Base-by-base conservation (phyloP, 2,113 vertebrate genomes). In the Myrmecobius fasciatus region DNA sequence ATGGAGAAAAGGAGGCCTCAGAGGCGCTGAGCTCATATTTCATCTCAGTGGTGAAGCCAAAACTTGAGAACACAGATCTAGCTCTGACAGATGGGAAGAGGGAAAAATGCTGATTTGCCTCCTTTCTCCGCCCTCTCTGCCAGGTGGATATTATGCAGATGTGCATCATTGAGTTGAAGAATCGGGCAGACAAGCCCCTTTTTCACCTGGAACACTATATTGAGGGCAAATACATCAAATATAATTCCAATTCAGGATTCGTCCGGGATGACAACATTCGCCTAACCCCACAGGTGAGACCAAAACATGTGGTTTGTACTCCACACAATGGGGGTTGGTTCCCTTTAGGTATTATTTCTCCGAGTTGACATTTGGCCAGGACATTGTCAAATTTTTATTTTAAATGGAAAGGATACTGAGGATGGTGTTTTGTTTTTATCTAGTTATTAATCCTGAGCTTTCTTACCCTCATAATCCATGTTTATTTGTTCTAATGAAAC, bases 61-160 rank as follows among this genome's bases (percentile, higher is more conserved):
- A 51, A 31, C 28, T 17, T 51, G 25, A 43, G 25, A 49, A 49
- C 47, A 11, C 89, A 90, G 47, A 10, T 14, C 25, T 24, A 14
- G 3, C 89, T 31, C 47, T 20, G 25, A 89, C 46, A 25, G 17
- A 12, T 90, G 46, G 24, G 9, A 51, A 49, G 12, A 49, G 47
- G 46, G 48, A 49, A 48, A 47, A 26, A 49, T 90, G 89, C 89
- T 51, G n/a, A 51, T 49, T 90, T 49, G 46, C 26, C 48, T 43
- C 25, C 52, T 96, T 96, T 96, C 0, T 91, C 22, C 90, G 36
- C 0, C 51, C 90, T 93, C 22, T 31, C 46, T 9, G 0, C 20
- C 97, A 99, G 99, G 99, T 99, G 97, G 99, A 99, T 98, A 99
- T 99, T 97, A 98, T 99, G 98, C 99, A 99, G 98, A 99, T 99